Base-by-base conservation (phyloP, 2,888 invertebrate species). In the Yponomeuta evonymella region DNA sequence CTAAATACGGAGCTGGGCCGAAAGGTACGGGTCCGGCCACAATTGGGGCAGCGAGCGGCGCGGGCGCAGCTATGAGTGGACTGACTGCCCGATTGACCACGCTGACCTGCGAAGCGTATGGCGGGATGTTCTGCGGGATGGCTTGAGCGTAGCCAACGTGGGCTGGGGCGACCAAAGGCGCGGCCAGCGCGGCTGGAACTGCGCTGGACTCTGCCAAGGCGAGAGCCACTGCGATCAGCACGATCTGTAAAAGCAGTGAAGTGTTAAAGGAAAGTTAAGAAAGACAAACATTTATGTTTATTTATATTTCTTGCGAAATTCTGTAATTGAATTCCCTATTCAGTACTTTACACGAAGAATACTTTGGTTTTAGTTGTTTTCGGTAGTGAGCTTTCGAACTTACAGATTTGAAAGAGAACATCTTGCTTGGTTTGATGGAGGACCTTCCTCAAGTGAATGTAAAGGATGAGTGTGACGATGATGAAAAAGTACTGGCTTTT, bases 71-170 rank as follows among this genome's bases (percentile, higher is more conserved):
- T 30, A 90, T 76, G n/a, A 85, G 74, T 36, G 88, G 85, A 67
- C 83, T 88, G 1, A 90, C 76, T 58, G 88, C 88, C 76, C 86
- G 89, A 73, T 85, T 93, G 73, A 92, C 91, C 11, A 94, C 89
- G 82, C 89, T 94, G 72, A 94, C 84, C 81, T 94, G 94, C 2
- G 94, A 92, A 2, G 94, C 94, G 75, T 93, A 94, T 2, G 95
- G 95, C 69, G 94, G 93, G 66, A 94, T 88, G 75, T 94, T 94
- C 75, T 94, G 94, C 0, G 95, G 95, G 36, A 94, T 90, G 23
- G 94, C 93, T 76, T 90, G 93, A 71, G 87, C 88, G 75, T 94
- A 94, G 23, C 93, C 94, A 43, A 94, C 80, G 2, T 93, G 93
- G 30, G 94, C 91, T n/a, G 93, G 93, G 12, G 93, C 89, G 10